These are phyloP conservation scores for Drosophila limbata DNA, from an alignment of 2,888 invertebrate genomes.

Conservation along the genomic window DNA sequence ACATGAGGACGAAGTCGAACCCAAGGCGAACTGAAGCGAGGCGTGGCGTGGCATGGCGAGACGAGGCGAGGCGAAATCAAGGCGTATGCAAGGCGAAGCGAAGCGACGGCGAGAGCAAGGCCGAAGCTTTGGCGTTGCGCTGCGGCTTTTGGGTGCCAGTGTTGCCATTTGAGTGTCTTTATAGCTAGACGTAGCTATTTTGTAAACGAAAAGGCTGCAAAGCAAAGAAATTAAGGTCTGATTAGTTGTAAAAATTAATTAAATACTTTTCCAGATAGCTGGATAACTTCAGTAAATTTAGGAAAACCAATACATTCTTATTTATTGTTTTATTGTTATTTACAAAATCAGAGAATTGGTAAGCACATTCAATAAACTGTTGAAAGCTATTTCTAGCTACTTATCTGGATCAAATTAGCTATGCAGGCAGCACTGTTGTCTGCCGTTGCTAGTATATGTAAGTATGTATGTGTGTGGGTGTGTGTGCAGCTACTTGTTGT, in stretches of 20 bases:
- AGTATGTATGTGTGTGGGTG: conserved; percentile 22
- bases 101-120: conserved; percentile 32
- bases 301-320: not conserved
- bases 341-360: too few relatives aligned
- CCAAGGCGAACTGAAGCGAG: conserved; percentile 1
- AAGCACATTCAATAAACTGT: too few relatives aligned
- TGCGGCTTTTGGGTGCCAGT: conserved; percentile 43
- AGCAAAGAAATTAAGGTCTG: too few relatives aligned
- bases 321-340: too few relatives aligned
- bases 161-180: not conserved
- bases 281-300: not conserved
- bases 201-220: not conserved
- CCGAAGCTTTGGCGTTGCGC: conserved; percentile 38
- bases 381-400: not conserved
- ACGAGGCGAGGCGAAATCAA: not conserved
- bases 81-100: conserved; percentile 13
- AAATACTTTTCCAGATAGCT: not conserved
- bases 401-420: not conserved
- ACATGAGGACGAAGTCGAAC: conserved; percentile 16
- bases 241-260: too few relatives aligned
- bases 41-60: not conserved
- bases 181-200: not conserved
- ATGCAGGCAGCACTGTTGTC: not conserved
- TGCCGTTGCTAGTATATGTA: not conserved
- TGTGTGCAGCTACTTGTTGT: conserved; percentile 68